phyloP scores from a whole-genome alignment of 2,888 invertebrate genomes.

The Cybosia mesomella region DNA sequence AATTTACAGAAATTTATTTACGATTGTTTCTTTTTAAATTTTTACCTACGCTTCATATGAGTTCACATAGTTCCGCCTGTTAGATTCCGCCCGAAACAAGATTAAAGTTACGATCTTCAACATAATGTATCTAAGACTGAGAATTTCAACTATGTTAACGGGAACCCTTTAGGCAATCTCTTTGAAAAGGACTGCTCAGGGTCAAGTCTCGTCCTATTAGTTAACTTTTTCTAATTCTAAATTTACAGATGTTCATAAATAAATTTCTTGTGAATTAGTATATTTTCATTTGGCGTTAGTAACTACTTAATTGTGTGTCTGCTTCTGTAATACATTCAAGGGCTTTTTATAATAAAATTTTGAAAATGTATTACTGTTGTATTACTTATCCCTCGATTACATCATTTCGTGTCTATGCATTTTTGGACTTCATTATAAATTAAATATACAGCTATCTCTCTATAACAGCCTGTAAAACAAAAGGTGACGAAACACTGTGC shows the following conservation, averaged over 20 bases:
- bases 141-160: neutral
- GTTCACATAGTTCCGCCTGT: neutral
- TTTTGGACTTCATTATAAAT: no score
- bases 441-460: no score
- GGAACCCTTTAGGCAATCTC: neutral
- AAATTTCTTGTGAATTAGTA: conserved; percentile 19
- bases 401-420: neutral
- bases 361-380: neutral
- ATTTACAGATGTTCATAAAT: conserved; percentile 13
- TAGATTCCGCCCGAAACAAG: neutral
- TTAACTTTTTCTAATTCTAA: neutral
- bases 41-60: neutral
- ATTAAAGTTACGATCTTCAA: neutral
- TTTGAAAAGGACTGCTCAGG: neutral
- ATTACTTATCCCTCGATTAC: conserved; percentile 5
- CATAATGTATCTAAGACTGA: neutral
- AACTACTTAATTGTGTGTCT: conserved; percentile 26
- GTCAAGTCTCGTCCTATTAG: neutral
- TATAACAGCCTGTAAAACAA: no score
- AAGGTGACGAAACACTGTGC: no score
- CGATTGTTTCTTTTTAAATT: neutral
- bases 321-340: conserved; percentile 36
- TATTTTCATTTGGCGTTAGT: conserved; percentile 21
- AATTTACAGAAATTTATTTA: conserved; percentile 13
- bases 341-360: conserved; percentile 29